Evolutionary conservation across 2,888 invertebrate species (phyloP).

Genomic region (Deilephila porcellus): DNA sequence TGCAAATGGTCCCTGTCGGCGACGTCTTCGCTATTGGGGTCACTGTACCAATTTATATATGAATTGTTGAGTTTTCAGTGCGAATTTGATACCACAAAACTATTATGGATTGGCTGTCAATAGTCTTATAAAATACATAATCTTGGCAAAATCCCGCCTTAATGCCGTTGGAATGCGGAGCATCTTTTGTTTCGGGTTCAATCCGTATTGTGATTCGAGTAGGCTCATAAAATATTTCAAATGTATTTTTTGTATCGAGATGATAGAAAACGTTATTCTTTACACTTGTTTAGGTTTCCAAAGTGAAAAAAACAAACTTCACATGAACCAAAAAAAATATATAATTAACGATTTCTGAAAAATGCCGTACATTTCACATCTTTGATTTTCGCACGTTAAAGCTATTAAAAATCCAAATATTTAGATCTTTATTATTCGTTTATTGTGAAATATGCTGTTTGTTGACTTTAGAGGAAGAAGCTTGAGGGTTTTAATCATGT

Average conservation of each 20-base stretch:
- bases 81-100: background rate
- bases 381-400: constrained; percentile 28
- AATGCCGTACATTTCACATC: background rate
- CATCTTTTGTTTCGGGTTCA: too few relatives aligned
- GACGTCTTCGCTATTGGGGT: constrained; percentile 18
- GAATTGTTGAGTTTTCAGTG: background rate
- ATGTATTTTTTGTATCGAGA: too few relatives aligned
- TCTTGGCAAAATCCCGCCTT: too few relatives aligned
- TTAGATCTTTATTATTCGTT: background rate
- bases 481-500: too few relatives aligned
- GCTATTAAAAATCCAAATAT: constrained; percentile 22
- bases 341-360: background rate
- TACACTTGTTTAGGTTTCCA: too few relatives aligned
- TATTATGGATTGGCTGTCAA: background rate
- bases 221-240: too few relatives aligned
- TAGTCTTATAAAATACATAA: too few relatives aligned
- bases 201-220: too few relatives aligned
- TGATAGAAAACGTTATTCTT: too few relatives aligned
- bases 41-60: background rate
- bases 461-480: background rate
- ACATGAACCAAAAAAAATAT: background rate
- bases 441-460: constrained; percentile 8
- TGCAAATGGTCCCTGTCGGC: constrained; percentile 22
- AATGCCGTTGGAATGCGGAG: too few relatives aligned
- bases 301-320: too few relatives aligned